These are phyloP conservation scores for Hyaena hyaena DNA, from an alignment of 2,113 vertebrate genomes.

Conservation along the genomic window DNA sequence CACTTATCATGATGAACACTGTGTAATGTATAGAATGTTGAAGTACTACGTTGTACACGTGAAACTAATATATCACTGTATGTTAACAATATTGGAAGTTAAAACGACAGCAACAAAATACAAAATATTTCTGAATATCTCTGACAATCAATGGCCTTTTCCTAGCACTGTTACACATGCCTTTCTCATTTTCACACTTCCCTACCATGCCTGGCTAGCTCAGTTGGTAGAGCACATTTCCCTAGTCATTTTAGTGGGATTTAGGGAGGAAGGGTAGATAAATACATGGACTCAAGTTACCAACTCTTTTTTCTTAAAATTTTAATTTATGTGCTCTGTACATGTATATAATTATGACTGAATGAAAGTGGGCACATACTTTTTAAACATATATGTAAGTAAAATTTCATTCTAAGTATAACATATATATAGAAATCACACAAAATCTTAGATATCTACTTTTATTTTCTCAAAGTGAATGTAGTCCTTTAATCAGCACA, in stretches of 20 bases:
- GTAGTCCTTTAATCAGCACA: not conserved
- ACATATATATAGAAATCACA: not conserved
- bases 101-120: not conserved
- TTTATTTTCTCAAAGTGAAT: slow-evolving; percentile 32
- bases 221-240: not conserved
- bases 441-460: not conserved
- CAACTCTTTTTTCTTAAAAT: not conserved
- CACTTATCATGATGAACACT: not conserved
- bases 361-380: not conserved
- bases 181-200: slow-evolving; percentile 19
- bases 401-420: not conserved
- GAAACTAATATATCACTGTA: not conserved
- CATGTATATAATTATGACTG: not conserved
- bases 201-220: not conserved
- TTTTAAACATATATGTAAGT: slow-evolving; percentile 28
- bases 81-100: not conserved
- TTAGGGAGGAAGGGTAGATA: not conserved
- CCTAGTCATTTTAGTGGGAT: not conserved
- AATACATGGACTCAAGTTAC: not conserved
- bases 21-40: not conserved
- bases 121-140: not conserved
- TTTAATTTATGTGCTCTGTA: not conserved
- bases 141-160: not conserved
- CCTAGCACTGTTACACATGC: not conserved
- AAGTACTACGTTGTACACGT: not conserved